Percentiles rank a stretch among this genome's conserved stretches.
Conservation (phyloP, 2,888 invertebrate species). For the Encarsia formosa region DNA sequence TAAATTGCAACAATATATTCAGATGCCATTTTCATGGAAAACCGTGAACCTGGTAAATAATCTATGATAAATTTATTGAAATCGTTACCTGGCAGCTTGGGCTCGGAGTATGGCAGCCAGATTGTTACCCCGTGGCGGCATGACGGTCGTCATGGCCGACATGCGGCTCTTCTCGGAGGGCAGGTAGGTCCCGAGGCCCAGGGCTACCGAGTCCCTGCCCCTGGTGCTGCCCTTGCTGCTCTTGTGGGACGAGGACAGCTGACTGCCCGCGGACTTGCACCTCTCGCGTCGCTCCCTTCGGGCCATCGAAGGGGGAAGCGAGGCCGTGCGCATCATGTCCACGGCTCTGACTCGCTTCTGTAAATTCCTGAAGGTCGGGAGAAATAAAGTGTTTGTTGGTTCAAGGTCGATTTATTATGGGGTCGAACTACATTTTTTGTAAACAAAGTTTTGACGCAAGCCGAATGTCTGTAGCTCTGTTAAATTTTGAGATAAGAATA, state of each 20-base stretch:
- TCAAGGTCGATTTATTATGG: background rate
- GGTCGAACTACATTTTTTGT: no score
- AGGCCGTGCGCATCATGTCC: conserved; percentile 64
- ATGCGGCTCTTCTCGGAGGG: conserved; percentile 43
- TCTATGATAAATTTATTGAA: background rate
- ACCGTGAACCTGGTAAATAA: background rate
- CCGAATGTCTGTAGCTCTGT: no score
- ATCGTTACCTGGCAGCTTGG: conserved; percentile 43
- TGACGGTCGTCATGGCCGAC: conserved; percentile 35
- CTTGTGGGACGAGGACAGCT: conserved; percentile 5
- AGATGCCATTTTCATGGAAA: background rate
- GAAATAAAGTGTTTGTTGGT: background rate
- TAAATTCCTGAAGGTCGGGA: conserved; percentile 41
- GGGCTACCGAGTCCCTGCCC: conserved; percentile 17
- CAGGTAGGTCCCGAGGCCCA: conserved; percentile 33
- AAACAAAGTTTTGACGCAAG: no score
- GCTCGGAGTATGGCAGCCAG: conserved; percentile 63
- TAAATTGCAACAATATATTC: no score
- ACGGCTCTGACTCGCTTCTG: conserved; percentile 67
- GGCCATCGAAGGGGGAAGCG: conserved; percentile 67
- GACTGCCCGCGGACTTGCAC: conserved; percentile 26
- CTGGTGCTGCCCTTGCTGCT: conserved; percentile 1
- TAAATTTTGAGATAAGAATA: no score
- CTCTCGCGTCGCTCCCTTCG: conserved; percentile 55
- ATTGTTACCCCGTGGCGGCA: conserved; percentile 51